These are phyloP conservation scores for Otus sunia DNA, from an alignment of 2,113 vertebrate species.

Conservation along the genomic window DNA sequence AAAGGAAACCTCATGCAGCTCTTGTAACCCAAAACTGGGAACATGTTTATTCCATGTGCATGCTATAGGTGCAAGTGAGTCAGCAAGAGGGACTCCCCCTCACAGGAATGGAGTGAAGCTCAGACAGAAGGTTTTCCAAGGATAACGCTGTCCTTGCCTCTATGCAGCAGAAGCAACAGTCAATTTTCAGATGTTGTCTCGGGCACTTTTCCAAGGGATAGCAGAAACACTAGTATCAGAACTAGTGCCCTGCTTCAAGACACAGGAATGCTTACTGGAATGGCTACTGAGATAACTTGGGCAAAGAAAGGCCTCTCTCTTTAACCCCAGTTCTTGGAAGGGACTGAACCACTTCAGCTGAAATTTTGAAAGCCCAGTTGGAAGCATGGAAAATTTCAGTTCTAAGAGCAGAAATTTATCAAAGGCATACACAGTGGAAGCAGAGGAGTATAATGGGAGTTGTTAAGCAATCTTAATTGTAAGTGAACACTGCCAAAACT, in stretches of 20 bases:
- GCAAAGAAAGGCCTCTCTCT: not conserved
- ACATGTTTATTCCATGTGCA: not conserved
- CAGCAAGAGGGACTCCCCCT: not conserved
- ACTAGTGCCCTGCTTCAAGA: not conserved
- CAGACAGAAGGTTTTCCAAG: not conserved
- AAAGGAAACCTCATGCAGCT: not conserved
- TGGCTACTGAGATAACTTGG: not conserved
- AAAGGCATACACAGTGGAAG: not conserved
- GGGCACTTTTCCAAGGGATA: not conserved
- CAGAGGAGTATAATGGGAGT: not conserved
- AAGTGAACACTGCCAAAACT: not conserved
- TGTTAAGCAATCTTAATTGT: not conserved
- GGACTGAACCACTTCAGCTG: not conserved
- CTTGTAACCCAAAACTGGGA: not conserved
- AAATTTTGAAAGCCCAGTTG: not conserved
- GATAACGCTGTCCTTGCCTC: not conserved
- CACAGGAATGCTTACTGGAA: not conserved
- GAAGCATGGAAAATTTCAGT: not conserved
- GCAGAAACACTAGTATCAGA: not conserved
- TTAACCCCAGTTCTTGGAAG: not conserved
- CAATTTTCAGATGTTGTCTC: not conserved
- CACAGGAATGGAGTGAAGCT: not conserved
- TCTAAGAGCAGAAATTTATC: not conserved
- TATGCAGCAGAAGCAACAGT: not conserved
- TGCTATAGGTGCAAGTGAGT: not conserved